Percentiles rank a stretch among this genome's conserved stretches.
Conservation (phyloP, 1,140 invertebrate genomes). For the Ips typographus region DNA sequence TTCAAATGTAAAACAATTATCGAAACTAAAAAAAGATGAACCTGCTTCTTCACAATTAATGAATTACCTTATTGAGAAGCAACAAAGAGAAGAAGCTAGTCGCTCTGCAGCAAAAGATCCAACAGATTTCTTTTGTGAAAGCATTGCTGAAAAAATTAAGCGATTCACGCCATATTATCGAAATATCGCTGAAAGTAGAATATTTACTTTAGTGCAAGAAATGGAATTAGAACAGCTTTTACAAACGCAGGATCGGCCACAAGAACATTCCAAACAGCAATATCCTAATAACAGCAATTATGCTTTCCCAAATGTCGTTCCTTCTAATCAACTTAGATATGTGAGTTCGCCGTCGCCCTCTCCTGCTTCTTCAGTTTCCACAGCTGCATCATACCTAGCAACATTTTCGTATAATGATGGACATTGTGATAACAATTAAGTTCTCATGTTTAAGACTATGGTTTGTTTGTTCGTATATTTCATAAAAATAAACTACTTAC, state of each 20-base stretch:
- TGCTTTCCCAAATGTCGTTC: neutral
- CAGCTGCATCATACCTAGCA: no score
- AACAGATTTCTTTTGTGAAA: neutral
- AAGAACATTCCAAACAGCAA: no score
- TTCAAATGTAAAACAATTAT: no score
- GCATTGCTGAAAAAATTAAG: neutral
- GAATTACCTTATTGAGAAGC: neutral
- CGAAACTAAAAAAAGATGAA: no score
- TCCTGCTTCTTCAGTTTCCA: no score
- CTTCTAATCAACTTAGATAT: neutral
- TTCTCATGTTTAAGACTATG: neutral
- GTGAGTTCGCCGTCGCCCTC: no score
- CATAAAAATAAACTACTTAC: no score
- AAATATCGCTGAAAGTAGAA: constrained; percentile 2
- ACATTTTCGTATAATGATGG: neutral
- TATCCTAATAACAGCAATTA: neutral
- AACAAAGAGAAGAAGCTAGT: neutral
- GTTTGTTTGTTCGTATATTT: neutral
- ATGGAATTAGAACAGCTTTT: neutral
- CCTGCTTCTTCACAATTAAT: neutral
- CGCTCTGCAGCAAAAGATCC: neutral
- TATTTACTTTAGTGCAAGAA: neutral
- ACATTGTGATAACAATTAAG: neutral
- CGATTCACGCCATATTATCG: neutral
- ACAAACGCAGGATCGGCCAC: no score